Evolutionary conservation across 2,888 invertebrate species (phyloP).

Genomic region (Zeuzera pyrina): DNA sequence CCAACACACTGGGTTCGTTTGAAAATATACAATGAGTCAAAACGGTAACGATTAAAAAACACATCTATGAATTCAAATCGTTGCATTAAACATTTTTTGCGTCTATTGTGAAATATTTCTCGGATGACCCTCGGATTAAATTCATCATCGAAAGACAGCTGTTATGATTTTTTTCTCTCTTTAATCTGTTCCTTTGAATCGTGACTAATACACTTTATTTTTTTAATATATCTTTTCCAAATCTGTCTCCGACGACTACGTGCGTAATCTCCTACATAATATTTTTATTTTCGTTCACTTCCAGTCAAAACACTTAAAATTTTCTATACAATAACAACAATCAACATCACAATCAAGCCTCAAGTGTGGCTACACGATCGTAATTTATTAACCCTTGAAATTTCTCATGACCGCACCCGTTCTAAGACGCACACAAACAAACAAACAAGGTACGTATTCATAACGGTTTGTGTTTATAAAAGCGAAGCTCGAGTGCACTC

Average conservation of each 20-base stretch:
- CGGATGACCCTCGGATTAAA: slow-evolving; percentile 19
- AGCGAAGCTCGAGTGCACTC: slow-evolving; percentile 49
- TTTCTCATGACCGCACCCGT: slow-evolving; percentile 31
- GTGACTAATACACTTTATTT: background rate
- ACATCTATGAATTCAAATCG: slow-evolving; percentile 21
- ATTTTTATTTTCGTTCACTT: background rate
- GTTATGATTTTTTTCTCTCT: slow-evolving; percentile 13
- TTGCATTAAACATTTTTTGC: too few relatives aligned
- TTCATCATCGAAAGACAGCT: slow-evolving; percentile 23
- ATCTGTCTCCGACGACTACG: background rate
- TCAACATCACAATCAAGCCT: too few relatives aligned
- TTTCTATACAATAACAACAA: too few relatives aligned
- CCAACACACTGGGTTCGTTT: too few relatives aligned
- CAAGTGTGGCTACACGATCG: background rate
- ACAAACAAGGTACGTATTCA: slow-evolving; percentile 39
- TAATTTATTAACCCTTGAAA: slow-evolving; percentile 39
- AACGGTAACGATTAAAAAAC: slow-evolving; percentile 9
- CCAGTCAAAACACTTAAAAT: background rate
- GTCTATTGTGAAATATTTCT: too few relatives aligned
- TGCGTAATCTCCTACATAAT: background rate
- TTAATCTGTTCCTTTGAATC: slow-evolving; percentile 11
- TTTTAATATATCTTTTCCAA: background rate
- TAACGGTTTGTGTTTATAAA: slow-evolving; percentile 33
- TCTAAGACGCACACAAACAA: slow-evolving; percentile 26
- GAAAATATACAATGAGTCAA: too few relatives aligned